Percentiles rank a stretch among this genome's conserved stretches.
phyloP scores from a whole-genome alignment of 2,888 invertebrate species.

The Cheiracanthium punctorium region DNA sequence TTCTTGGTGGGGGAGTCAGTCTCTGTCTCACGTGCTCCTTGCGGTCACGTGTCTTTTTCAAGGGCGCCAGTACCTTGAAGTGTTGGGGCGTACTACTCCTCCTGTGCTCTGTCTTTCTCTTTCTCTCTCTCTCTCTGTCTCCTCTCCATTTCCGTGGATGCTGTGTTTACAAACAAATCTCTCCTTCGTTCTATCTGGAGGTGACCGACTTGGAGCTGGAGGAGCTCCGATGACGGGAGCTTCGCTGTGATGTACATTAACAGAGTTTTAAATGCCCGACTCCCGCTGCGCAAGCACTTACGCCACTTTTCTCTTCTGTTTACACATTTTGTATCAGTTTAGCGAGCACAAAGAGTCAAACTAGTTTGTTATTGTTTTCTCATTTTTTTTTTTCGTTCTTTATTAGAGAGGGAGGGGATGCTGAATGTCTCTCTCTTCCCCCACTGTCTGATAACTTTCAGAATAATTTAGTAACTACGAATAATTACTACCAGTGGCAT shows the following conservation, averaged over 20 bases:
- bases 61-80: conserved; percentile 32
- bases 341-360: no score
- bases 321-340: no score
- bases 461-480: no score
- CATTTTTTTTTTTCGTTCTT: no score
- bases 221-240: conserved; percentile 3
- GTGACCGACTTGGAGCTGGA: conserved; percentile 7
- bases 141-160: neutral
- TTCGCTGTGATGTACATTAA: neutral
- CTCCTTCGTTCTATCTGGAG: conserved; percentile 24
- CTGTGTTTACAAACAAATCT: conserved; percentile 66
- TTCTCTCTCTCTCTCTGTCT: neutral
- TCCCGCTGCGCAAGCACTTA: neutral
- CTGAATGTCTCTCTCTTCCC: no score
- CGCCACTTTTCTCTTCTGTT: neutral
- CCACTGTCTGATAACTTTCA: no score
- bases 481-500: no score
- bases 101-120: conserved; percentile 22
- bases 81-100: neutral
- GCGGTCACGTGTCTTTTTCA: conserved; percentile 63
- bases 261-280: neutral
- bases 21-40: conserved; percentile 42
- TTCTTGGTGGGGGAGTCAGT: conserved; percentile 43
- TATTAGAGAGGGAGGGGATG: no score
- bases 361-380: no score